phyloP scores from a whole-genome alignment of 2,888 invertebrate species.

The Argyresthia albistria region DNA sequence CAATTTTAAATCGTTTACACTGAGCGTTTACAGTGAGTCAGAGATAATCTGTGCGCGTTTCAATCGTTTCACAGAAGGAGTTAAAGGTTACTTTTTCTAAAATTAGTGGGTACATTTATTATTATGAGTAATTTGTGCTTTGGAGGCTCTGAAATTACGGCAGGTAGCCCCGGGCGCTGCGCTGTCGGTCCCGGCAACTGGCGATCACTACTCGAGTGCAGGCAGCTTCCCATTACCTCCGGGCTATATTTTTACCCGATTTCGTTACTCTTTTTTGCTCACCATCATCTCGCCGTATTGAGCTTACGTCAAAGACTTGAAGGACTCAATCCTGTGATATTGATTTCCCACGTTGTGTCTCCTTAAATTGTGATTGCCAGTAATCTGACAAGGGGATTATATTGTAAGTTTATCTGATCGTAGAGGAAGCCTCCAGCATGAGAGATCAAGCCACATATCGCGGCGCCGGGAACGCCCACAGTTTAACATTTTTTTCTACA shows the following conservation, averaged over 20 bases:
- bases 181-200: conserved; percentile 24
- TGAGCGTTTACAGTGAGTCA: conserved; percentile 26
- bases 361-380: too few species aligned
- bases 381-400: too few species aligned
- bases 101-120: conserved; percentile 64
- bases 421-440: too few species aligned
- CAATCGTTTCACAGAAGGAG: conserved; percentile 33
- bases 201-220: neutral
- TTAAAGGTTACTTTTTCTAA: conserved; percentile 38
- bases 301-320: too few species aligned
- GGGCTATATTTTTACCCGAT: neutral
- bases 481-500: conserved; percentile 65
- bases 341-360: too few species aligned
- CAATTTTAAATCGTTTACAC: conserved; percentile 7
- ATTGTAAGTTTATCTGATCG: too few species aligned
- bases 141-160: conserved; percentile 53
- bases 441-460: conserved; percentile 16
- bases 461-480: conserved; percentile 45
- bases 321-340: too few species aligned
- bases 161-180: conserved; percentile 62
- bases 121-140: conserved; percentile 64
- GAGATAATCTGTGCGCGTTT: conserved; percentile 31
- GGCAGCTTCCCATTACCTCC: conserved; percentile 8
- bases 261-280: too few species aligned
- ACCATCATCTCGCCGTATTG: too few species aligned